phyloP scores from a whole-genome alignment of 2,888 invertebrate species.

The Entomobrya proxima region DNA sequence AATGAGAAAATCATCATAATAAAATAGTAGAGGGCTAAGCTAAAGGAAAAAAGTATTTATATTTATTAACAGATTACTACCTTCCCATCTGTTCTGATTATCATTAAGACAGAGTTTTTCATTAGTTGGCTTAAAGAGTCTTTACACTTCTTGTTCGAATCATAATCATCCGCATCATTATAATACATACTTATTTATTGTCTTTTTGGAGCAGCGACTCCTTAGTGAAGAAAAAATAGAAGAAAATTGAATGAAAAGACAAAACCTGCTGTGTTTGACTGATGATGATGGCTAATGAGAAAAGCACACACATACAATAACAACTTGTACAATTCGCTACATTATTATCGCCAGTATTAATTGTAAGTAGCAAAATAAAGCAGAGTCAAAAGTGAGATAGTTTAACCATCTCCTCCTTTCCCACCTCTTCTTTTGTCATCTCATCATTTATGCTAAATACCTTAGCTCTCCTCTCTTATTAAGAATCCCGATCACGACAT shows the following conservation, averaged over 20 bases:
- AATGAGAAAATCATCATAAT: constrained; percentile 35
- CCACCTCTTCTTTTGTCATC: constrained; percentile 42
- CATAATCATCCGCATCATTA: background rate
- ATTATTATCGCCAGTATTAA: constrained; percentile 58
- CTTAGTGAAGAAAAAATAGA: background rate
- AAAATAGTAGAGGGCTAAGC: background rate
- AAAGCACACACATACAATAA: constrained; percentile 40
- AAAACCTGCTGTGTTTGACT: constrained; percentile 27
- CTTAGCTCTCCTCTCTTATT: constrained; percentile 35
- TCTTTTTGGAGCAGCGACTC: background rate
- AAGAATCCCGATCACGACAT: constrained; percentile 67
- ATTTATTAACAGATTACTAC: constrained; percentile 65
- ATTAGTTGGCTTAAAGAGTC: constrained; percentile 47
- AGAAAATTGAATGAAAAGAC: constrained; percentile 31
- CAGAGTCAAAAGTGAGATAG: constrained; percentile 59
- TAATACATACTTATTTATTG: constrained; percentile 32
- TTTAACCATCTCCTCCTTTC: constrained; percentile 44
- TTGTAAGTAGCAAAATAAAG: constrained; percentile 61
- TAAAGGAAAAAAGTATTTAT: constrained; percentile 50
- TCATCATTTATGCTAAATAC: constrained; percentile 68
- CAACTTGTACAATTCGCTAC: constrained; percentile 29
- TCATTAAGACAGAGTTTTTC: constrained; percentile 64
- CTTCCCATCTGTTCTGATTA: constrained; percentile 65
- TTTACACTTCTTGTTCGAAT: constrained; percentile 43
- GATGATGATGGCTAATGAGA: constrained; percentile 52